Conservation (phyloP, 2,113 vertebrate genomes). For the Melanerpes aurifrons region DNA sequence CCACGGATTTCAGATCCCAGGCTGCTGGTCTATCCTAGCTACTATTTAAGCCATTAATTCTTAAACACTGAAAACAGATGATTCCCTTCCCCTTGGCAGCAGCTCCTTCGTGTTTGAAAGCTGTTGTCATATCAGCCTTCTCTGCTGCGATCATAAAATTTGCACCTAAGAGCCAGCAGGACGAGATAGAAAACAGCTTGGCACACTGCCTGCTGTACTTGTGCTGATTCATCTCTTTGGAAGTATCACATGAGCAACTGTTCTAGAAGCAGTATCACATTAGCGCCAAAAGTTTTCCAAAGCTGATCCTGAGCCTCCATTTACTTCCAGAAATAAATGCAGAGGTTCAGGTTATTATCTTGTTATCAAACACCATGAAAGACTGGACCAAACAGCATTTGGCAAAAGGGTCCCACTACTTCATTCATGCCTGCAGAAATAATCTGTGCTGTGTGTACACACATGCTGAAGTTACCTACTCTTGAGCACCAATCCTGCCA, state of each 20-base stretch:
- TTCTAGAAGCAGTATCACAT: neutral
- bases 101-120: neutral
- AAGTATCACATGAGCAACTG: neutral
- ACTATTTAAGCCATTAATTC: slow-evolving; percentile 3
- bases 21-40: neutral
- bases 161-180: neutral
- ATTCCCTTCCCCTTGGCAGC: slow-evolving; percentile 16
- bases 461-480: neutral
- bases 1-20: neutral
- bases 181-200: neutral
- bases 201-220: neutral
- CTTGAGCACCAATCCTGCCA: neutral
- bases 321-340: neutral
- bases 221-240: neutral
- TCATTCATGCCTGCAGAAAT: neutral
- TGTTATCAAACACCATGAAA: neutral
- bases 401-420: neutral
- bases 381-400: neutral
- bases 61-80: slow-evolving; percentile 11
- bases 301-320: neutral
- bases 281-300: slow-evolving; percentile 1
- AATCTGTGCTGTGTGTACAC: neutral
- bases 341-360: neutral
- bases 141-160: neutral
- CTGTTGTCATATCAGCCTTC: neutral